These are phyloP conservation scores for Orchesella flavescens DNA, from an alignment of 2,888 invertebrate species.

Conservation along the genomic window DNA sequence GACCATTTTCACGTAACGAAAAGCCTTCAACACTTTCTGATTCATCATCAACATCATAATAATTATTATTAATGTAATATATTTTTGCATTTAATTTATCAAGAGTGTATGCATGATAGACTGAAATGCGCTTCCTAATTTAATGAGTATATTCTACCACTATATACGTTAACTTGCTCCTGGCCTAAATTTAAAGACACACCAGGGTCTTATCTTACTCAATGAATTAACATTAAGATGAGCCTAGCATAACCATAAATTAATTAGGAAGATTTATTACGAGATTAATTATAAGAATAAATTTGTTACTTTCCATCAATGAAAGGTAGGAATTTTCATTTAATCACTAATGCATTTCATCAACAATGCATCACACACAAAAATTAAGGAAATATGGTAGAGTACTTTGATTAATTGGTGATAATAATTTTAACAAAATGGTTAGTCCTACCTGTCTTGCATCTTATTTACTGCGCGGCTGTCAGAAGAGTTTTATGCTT, in stretches of 20 bases:
- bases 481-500: background rate
- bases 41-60: no score
- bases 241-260: background rate
- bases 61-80: no score
- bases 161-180: slow-evolving; percentile 14
- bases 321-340: background rate
- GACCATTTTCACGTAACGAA: no score
- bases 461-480: background rate
- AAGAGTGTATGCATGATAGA: no score
- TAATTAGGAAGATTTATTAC: background rate
- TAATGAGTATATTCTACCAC: no score
- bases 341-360: background rate
- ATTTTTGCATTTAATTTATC: no score
- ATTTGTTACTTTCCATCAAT: background rate
- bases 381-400: slow-evolving; percentile 23
- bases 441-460: background rate
- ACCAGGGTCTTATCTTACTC: slow-evolving; percentile 29
- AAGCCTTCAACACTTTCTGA: no score
- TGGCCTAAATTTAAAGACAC: slow-evolving; percentile 39
- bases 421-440: slow-evolving; percentile 11
- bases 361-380: background rate
- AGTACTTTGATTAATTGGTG: slow-evolving; percentile 19
- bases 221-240: background rate
- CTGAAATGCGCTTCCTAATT: no score
- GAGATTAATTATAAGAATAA: background rate